Percentiles rank a stretch among this genome's conserved stretches.
phyloP scores from a whole-genome alignment of 1,140 invertebrate species.

The Penaeus vannamei region DNA sequence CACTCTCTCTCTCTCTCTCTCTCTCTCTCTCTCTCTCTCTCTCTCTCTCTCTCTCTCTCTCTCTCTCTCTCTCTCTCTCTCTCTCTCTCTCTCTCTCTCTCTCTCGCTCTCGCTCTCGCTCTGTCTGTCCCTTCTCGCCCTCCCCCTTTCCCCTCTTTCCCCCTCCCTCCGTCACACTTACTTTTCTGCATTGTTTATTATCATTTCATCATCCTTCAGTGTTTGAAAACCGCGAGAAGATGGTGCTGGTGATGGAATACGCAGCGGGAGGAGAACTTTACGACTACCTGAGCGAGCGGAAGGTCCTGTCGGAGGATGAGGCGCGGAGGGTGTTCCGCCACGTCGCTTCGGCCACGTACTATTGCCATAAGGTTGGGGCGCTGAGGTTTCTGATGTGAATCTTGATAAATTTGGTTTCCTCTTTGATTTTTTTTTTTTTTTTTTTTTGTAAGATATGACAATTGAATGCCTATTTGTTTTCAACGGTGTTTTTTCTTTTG shows the following conservation, averaged over 20 bases:
- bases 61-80: background rate
- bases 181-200: background rate
- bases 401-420: background rate
- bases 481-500: slow-evolving; percentile 68
- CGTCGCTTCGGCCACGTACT: slow-evolving; percentile 97
- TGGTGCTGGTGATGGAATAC: slow-evolving; percentile 99
- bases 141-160: background rate
- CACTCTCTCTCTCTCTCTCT: background rate
- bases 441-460: background rate
- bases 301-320: slow-evolving; percentile 91
- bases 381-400: background rate
- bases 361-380: slow-evolving; percentile 91
- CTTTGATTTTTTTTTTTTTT: background rate
- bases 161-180: background rate
- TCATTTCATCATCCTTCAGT: slow-evolving; percentile 76
- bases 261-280: slow-evolving; percentile 98
- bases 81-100: background rate
- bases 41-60: background rate
- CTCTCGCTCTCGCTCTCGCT: background rate
- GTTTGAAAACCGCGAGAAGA: slow-evolving; percentile 98
- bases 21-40: background rate
- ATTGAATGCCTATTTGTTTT: background rate
- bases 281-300: slow-evolving; percentile 95
- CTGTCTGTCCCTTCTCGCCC: background rate
- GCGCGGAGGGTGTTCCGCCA: slow-evolving; percentile 96